phyloP scores from a whole-genome alignment of 2,113 vertebrate species.

The Cervus canadensis region DNA sequence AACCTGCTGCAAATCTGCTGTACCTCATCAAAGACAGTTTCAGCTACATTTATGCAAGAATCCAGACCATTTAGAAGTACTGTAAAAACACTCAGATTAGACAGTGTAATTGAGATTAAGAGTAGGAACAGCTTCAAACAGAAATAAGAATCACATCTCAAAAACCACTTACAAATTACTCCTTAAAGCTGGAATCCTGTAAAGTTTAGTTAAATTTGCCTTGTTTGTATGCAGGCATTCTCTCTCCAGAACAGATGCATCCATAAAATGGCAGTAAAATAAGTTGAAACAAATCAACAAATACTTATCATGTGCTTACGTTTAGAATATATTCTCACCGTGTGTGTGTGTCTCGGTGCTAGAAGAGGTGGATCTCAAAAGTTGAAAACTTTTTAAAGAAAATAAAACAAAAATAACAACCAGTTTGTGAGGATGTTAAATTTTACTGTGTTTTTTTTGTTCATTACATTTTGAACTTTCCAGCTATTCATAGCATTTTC shows the following conservation, averaged over 20 bases:
- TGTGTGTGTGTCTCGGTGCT: background rate
- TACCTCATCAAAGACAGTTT: background rate
- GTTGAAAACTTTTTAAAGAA: background rate
- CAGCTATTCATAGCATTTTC: background rate
- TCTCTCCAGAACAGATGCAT: constrained; percentile 57
- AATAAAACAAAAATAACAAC: constrained; percentile 18
- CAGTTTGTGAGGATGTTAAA: background rate
- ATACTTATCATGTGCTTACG: constrained; percentile 28
- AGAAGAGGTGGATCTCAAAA: background rate
- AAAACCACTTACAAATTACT: constrained; percentile 62
- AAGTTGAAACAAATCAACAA: constrained; percentile 66
- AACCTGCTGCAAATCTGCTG: background rate
- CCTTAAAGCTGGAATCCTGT: constrained; percentile 48
- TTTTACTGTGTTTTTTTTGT: background rate
- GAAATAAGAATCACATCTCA: constrained; percentile 48
- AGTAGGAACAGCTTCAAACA: constrained; percentile 29
- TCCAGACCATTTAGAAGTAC: background rate
- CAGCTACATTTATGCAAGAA: background rate
- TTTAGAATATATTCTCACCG: background rate
- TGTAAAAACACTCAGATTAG: background rate
- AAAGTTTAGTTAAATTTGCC: constrained; percentile 52
- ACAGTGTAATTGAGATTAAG: constrained; percentile 21
- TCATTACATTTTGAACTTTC: constrained; percentile 3
- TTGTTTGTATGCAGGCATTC: constrained; percentile 56
- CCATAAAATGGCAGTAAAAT: constrained; percentile 55